A percentile compares a stretch with the other conserved stretches of the same genome.
These are phyloP conservation scores for Microctenopoma steveboyesi DNA, from an alignment of 2,797 vertebrate genomes.

Conservation along the genomic window DNA sequence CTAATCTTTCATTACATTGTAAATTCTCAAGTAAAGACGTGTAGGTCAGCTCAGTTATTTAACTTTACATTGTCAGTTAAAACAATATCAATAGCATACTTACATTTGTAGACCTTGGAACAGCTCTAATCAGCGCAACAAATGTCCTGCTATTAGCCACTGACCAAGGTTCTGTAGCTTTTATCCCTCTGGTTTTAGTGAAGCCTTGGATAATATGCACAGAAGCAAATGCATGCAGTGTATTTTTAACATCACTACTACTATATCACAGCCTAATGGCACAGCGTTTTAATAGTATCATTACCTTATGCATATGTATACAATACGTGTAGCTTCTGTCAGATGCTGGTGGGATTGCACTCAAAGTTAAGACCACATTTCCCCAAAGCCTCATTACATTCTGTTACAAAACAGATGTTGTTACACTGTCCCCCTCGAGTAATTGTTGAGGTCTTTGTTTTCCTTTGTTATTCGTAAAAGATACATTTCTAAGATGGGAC, in stretches of 20 bases:
- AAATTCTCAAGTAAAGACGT: constrained; percentile 31
- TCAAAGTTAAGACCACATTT: constrained; percentile 31
- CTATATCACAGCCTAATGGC: constrained; percentile 43
- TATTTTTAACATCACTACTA: constrained; percentile 29
- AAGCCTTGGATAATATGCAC: constrained; percentile 40
- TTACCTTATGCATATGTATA: constrained; percentile 40
- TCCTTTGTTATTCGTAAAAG: constrained; percentile 18
- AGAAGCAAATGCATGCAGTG: constrained; percentile 25
- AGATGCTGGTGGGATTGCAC: constrained; percentile 9
- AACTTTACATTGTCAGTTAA: constrained; percentile 12
- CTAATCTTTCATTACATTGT: constrained; percentile 39
- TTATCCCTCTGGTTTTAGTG: constrained; percentile 30
- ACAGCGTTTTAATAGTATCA: constrained; percentile 39
- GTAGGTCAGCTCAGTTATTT: constrained; percentile 40
- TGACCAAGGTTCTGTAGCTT: constrained; percentile 39
- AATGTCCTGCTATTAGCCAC: constrained; percentile 67
- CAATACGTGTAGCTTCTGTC: constrained; percentile 20
- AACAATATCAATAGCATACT: constrained; percentile 43
- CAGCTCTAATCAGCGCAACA: constrained; percentile 67
- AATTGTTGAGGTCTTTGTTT: constrained; percentile 25
- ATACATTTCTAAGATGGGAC: constrained; percentile 25
- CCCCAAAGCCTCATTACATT: constrained; percentile 35
- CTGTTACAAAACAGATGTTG: constrained; percentile 27
- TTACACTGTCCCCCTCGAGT: constrained; percentile 15
- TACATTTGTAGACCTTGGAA: constrained; percentile 46